Evolutionary conservation across 2,113 vertebrate genomes (phyloP).

Genomic region (Prietella phreatophila): DNA sequence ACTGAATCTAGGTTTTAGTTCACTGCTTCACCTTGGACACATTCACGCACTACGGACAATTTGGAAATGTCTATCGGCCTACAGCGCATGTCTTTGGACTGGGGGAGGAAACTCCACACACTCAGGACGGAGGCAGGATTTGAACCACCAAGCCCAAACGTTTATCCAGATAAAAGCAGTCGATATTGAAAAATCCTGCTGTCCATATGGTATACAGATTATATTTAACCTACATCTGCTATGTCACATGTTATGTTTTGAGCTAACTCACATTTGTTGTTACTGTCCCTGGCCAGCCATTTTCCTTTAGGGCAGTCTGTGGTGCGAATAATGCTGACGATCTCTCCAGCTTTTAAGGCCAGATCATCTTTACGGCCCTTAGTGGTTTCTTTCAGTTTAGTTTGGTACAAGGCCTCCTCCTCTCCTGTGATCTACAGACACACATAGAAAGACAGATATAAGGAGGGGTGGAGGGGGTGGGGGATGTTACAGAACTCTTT

Average conservation of each 20-base stretch:
- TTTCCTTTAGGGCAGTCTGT: conserved; percentile 66
- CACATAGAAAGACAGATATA: conserved; percentile 9
- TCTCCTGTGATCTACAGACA: conserved; percentile 70
- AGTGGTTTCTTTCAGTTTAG: conserved; percentile 54
- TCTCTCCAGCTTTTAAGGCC: conserved; percentile 63
- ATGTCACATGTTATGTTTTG: background rate
- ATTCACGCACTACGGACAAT: too few relatives aligned
- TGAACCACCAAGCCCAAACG: background rate
- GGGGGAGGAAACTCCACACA: too few relatives aligned
- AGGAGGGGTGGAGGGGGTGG: background rate
- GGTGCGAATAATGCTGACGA: conserved; percentile 62
- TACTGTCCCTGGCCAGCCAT: conserved; percentile 68
- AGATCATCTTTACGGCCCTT: conserved; percentile 64
- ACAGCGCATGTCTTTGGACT: too few relatives aligned
- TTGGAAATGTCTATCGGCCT: too few relatives aligned
- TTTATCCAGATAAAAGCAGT: background rate
- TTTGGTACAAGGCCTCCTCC: conserved; percentile 64
- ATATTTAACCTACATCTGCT: background rate
- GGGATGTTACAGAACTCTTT: background rate
- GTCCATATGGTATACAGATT: background rate
- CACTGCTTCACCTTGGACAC: too few relatives aligned
- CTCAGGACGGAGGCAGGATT: too few relatives aligned
- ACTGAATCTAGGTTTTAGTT: too few relatives aligned
- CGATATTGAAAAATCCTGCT: background rate
- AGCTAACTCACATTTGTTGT: conserved; percentile 71